Conservation (phyloP, 37 sponge, comb jelly and placozoan genomes). For the Theonella swinhoei region DNA sequence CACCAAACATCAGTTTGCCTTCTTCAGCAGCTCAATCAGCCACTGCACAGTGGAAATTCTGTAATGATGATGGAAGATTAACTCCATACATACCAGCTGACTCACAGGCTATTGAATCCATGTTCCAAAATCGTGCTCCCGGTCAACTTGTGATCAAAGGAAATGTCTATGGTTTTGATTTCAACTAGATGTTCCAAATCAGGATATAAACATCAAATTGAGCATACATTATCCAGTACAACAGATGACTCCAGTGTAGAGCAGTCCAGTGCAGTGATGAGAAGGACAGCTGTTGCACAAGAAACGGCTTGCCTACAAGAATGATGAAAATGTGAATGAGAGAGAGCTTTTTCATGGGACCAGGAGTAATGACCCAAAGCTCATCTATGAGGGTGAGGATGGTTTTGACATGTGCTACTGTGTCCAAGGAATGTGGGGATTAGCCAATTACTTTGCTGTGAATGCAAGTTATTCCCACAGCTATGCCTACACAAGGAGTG, state of each 20-base stretch:
- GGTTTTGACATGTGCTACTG: conserved; percentile 87
- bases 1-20: not conserved
- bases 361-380: conserved; percentile 58
- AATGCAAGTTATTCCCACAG: conserved; percentile 80
- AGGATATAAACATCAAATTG: conserved; percentile 32
- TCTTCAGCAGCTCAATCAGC: not conserved
- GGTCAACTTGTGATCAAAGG: conserved; percentile 27
- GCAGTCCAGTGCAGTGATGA: conserved; percentile 80
- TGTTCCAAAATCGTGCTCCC: conserved; percentile 27
- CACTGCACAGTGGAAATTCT: conserved; percentile 52
- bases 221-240: too few relatives aligned
- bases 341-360: conserved; percentile 82
- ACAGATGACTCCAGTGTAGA: conserved; percentile 73
- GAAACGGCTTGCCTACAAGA: conserved; percentile 61
- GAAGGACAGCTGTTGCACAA: conserved; percentile 54
- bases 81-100: conserved; percentile 40
- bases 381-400: conserved; percentile 73
- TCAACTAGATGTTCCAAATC: conserved; percentile 54
- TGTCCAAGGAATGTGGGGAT: conserved; percentile 81
- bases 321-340: conserved; percentile 63
- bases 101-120: conserved; percentile 51
- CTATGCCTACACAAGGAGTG: not conserved
- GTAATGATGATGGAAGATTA: conserved; percentile 27
- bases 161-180: conserved; percentile 47
- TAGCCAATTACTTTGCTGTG: conserved; percentile 88